Percentiles rank a stretch among this genome's conserved stretches.
Conservation (phyloP, 1,140 invertebrate species). For the Contarinia nasturtii region DNA sequence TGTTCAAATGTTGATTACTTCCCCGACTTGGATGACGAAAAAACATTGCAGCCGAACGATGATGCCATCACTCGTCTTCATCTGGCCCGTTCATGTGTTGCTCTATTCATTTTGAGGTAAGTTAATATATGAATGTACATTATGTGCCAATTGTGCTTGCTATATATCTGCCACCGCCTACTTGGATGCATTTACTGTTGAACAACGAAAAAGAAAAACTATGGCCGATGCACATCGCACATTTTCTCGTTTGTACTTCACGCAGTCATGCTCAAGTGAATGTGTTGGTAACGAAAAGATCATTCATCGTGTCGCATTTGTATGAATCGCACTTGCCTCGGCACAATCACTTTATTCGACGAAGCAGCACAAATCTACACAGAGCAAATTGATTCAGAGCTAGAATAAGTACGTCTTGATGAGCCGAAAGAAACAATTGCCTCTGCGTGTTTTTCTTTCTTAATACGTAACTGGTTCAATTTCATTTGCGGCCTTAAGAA, state of each 20-base stretch:
- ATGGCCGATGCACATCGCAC: background rate
- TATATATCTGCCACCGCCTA: too few species aligned
- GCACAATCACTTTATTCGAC: too few species aligned
- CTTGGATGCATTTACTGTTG: too few species aligned
- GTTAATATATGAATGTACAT: background rate
- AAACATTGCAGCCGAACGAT: constrained; percentile 16
- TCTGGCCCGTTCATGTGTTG: constrained; percentile 80
- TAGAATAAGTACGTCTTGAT: too few species aligned
- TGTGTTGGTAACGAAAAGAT: background rate
- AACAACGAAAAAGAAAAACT: background rate
- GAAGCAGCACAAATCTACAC: too few species aligned
- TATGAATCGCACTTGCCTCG: background rate
- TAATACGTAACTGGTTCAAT: too few species aligned
- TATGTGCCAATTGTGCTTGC: background rate
- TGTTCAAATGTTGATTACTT: constrained; percentile 90
- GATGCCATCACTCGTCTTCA: constrained; percentile 37
- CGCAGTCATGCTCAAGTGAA: background rate
- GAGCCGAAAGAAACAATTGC: too few species aligned
- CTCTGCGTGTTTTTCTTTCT: too few species aligned
- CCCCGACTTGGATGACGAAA: constrained; percentile 21
- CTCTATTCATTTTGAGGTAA: constrained; percentile 51
- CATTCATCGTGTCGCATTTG: background rate
- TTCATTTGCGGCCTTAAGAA: too few species aligned
- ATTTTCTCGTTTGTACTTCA: background rate
- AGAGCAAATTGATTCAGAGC: too few species aligned